Evolutionary conservation across 37 sponge, comb jelly and placozoan species (phyloP).

Genomic region (Cliona cf. orientalis): DNA sequence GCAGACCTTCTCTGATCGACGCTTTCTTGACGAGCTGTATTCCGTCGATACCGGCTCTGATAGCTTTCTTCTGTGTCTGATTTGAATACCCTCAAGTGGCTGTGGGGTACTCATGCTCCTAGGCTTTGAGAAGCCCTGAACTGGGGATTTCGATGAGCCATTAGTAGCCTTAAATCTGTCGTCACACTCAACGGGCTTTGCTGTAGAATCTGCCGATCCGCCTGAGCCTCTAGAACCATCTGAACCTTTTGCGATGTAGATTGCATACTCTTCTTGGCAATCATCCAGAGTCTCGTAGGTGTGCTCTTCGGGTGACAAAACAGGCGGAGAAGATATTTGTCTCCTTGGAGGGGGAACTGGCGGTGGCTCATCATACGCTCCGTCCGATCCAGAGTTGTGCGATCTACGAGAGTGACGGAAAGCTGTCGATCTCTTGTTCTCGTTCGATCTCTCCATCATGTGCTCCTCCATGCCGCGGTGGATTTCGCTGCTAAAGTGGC

Average conservation of each 20-base stretch:
- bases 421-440: conserved; percentile 16
- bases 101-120: not conserved
- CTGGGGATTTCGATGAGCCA: not conserved
- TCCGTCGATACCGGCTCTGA: not conserved
- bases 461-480: not conserved
- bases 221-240: conserved; percentile 10
- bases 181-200: not conserved
- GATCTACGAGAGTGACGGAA: conserved; percentile 24
- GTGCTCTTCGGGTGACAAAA: conserved; percentile 11
- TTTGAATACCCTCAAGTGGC: not conserved
- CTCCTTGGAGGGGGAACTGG: conserved; percentile 23
- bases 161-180: not conserved
- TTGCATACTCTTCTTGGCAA: conserved; percentile 31
- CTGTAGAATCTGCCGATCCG: not conserved
- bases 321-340: not conserved
- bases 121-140: not conserved
- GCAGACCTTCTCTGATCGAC: conserved; percentile 22
- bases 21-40: not conserved
- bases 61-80: conserved; percentile 19
- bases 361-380: conserved; percentile 20
- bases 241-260: conserved; percentile 25
- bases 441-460: conserved; percentile 18
- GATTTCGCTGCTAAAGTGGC: not conserved
- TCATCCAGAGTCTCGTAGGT: conserved; percentile 60
- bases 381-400: conserved; percentile 49